phyloP scores from a whole-genome alignment of 2,113 vertebrate genomes.

The Hemibagrus wyckioides region DNA sequence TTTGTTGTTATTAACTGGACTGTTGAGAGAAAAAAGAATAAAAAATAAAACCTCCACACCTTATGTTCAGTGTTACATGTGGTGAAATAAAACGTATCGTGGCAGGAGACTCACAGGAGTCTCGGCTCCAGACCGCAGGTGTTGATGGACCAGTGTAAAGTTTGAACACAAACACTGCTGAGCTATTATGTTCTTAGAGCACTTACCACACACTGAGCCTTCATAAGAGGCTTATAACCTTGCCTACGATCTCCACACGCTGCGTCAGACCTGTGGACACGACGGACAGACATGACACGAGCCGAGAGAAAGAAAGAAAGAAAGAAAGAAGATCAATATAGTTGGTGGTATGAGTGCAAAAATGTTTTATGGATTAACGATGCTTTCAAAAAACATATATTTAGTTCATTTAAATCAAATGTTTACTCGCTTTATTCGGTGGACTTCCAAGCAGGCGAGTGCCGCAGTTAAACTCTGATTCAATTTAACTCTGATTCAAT shows the following conservation, averaged over 20 bases:
- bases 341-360: not conserved
- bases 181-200: conserved; percentile 18
- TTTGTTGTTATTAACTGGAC: not conserved
- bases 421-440: not conserved
- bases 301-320: not conserved
- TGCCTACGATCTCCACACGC: conserved; percentile 76
- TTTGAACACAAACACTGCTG: conserved; percentile 5
- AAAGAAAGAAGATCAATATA: not conserved
- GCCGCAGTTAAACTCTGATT: not conserved
- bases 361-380: not conserved
- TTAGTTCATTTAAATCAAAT: not conserved
- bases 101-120: not conserved
- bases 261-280: conserved; percentile 78
- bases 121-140: not conserved
- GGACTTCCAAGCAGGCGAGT: not conserved
- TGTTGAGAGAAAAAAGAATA: not conserved
- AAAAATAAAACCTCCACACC: not conserved
- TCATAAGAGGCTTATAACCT: conserved; percentile 84
- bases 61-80: not conserved
- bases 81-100: not conserved
- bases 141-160: conserved; percentile 14
- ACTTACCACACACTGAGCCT: conserved; percentile 87
- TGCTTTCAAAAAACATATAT: not conserved
- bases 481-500: not conserved
- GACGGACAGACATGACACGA: not conserved